Evolutionary conservation across 2,797 vertebrate species (phyloP), one percentile per base, ranked within the genome.

Genomic region (Champsocephalus esox): DNA sequence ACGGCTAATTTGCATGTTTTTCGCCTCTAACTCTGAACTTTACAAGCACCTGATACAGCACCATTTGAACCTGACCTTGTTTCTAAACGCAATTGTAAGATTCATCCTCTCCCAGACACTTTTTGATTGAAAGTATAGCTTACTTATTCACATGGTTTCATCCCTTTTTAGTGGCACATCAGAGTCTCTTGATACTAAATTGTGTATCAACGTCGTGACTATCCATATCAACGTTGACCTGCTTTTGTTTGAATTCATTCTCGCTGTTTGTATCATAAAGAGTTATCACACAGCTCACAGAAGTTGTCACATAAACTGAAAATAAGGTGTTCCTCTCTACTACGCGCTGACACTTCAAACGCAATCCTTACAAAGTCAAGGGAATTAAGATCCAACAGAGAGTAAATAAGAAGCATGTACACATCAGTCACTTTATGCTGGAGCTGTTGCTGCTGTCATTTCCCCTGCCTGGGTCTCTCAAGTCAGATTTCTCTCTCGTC

Each of bases 361-460:
- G 4, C 9, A 1, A 54, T 54, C 45, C 57, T 75, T 68, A 83
- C 38, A 80, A 55, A 76, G 65, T 74, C 55, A 21, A 32, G 62
- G 60, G 63, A 74, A 68, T 87, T 58, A 44, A 65, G 55, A 86
- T 90, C 75, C 51, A 77, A 72, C 11, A 9, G 7, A 4, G 67
- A 73, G 69, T 80, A 82, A 79, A 85, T 81, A 66, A 34, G 54
- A 74, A 48, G 82, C 70, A 70, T 81, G 83, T 84, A 70, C 10
- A 17, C 72, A 70, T 77, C 82, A 78, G 12, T 78, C 75, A 55
- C 49, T 62, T 80, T 72, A 75, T 65, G 62, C 61, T 48, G 69
- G 56, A 80, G 67, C n/a, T 71, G 67, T 48, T 79, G 59, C 70
- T 73, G 58, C 74, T 81, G 66, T 77, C 16, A 16, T 68, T 66